A percentile compares a stretch with the other conserved stretches of the same genome.
phyloP scores from a whole-genome alignment of 2,113 vertebrate genomes.

The Thunnus thynnus region DNA sequence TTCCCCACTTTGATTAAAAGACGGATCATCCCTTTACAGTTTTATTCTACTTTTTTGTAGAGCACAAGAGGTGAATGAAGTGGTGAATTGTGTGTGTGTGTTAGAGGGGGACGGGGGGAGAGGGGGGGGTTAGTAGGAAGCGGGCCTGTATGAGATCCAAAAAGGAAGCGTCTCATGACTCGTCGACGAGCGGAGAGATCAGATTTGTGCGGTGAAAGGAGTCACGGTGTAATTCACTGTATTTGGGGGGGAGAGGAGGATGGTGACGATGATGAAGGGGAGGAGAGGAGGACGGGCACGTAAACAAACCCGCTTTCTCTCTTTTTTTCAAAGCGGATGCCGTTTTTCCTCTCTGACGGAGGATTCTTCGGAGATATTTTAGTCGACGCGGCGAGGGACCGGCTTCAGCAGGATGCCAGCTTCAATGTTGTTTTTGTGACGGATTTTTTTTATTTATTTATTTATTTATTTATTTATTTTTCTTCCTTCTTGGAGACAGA shows the following conservation, averaged over 20 bases:
- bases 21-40: background rate
- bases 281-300: background rate
- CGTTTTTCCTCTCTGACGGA: slow-evolving; percentile 46
- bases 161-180: slow-evolving; percentile 42
- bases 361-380: slow-evolving; percentile 36
- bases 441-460: background rate
- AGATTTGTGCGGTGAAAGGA: slow-evolving; percentile 27
- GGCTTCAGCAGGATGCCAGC: slow-evolving; percentile 55
- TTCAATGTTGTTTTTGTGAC: slow-evolving; percentile 3
- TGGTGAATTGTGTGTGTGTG: background rate
- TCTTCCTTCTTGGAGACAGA: background rate
- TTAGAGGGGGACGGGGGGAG: background rate
- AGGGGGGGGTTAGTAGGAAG: too few relatives aligned
- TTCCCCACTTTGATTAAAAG: slow-evolving; percentile 69
- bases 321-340: slow-evolving; percentile 34
- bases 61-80: slow-evolving; percentile 37
- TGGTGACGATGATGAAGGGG: slow-evolving; percentile 8
- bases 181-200: slow-evolving; percentile 17
- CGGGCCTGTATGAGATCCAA: slow-evolving; percentile 6
- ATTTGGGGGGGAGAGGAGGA: slow-evolving; percentile 37
- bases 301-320: slow-evolving; percentile 40
- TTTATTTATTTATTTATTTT: background rate
- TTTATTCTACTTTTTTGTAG: background rate
- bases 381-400: slow-evolving; percentile 16
- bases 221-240: slow-evolving; percentile 42